These are phyloP conservation scores for Peromyscus nudipes DNA, from an alignment of 2,797 vertebrate genomes.

Conservation along the genomic window DNA sequence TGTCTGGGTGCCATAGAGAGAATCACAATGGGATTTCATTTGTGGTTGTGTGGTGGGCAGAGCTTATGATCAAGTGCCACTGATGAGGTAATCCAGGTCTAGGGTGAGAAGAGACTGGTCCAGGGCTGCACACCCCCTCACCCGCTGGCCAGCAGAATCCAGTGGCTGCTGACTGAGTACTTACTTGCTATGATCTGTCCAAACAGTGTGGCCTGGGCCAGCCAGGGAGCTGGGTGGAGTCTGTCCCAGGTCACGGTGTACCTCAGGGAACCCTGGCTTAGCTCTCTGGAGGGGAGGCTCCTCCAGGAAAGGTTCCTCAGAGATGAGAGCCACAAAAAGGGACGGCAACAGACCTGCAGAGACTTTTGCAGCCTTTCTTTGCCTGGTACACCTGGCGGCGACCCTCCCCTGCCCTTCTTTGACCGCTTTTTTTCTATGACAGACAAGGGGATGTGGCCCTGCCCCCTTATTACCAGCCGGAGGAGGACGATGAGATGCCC, in stretches of 20 bases:
- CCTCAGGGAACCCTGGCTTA: not conserved
- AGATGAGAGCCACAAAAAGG: too few relatives aligned
- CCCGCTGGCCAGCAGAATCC: not conserved
- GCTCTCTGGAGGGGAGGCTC: not conserved
- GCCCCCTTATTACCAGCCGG: conserved; percentile 96
- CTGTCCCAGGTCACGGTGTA: not conserved
- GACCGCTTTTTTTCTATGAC: not conserved
- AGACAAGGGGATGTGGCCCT: conserved; percentile 95
- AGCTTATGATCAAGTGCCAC: not conserved
- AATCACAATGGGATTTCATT: conserved; percentile 5
- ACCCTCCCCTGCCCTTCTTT: not conserved
- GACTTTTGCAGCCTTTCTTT: not conserved
- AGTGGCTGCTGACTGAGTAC: not conserved
- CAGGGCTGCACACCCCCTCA: not conserved
- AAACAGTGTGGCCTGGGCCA: not conserved
- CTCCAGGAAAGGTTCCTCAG: not conserved
- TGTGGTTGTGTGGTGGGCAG: not conserved
- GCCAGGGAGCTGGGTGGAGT: not conserved
- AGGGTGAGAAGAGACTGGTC: not conserved
- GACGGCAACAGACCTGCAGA: not conserved
- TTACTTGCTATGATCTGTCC: not conserved
- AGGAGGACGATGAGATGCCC: conserved; percentile 97
- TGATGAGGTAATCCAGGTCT: not conserved
- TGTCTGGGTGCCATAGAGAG: not conserved
- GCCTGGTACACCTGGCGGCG: not conserved